phyloP scores from a whole-genome alignment of 1,140 invertebrate species.

The Daktulosphaira vitifoliae region DNA sequence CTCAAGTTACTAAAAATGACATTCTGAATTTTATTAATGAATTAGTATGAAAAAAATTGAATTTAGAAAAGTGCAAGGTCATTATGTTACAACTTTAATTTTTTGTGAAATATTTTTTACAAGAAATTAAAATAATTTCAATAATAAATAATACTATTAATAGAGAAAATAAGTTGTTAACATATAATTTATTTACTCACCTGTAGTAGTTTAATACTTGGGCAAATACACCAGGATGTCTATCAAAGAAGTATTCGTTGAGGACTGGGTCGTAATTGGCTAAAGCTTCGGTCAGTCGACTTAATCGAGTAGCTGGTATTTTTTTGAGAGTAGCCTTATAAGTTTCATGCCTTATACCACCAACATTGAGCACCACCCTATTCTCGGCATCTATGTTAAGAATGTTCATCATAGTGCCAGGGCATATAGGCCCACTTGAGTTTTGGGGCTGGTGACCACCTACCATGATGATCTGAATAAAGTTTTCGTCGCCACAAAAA shows the following conservation, averaged over 20 bases:
- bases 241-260: conserved; percentile 98
- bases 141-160: too few relatives aligned
- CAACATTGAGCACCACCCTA: conserved; percentile 95
- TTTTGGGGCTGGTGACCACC: conserved; percentile 24
- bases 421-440: conserved; percentile 3
- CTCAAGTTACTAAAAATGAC: too few relatives aligned
- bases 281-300: conserved; percentile 76
- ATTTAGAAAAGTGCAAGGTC: too few relatives aligned
- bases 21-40: too few relatives aligned
- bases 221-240: conserved; percentile 95
- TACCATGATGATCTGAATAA: conserved; percentile 17
- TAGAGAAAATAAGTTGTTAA: too few relatives aligned
- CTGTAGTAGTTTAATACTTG: conserved; percentile 86
- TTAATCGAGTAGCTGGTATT: conserved; percentile 85
- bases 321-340: conserved; percentile 90
- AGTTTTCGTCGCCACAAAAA: not conserved
- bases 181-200: conserved; percentile 45
- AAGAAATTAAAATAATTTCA: too few relatives aligned
- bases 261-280: conserved; percentile 93
- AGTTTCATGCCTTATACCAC: conserved; percentile 93
- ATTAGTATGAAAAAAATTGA: too few relatives aligned
- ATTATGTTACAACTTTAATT: too few relatives aligned
- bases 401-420: conserved; percentile 54
- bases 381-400: conserved; percentile 89
- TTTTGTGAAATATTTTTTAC: too few relatives aligned